A percentile compares a stretch with the other conserved stretches of the same genome.
These are phyloP conservation scores for Morpho deidamia DNA, from an alignment of 2,888 invertebrate species.

Conservation along the genomic window DNA sequence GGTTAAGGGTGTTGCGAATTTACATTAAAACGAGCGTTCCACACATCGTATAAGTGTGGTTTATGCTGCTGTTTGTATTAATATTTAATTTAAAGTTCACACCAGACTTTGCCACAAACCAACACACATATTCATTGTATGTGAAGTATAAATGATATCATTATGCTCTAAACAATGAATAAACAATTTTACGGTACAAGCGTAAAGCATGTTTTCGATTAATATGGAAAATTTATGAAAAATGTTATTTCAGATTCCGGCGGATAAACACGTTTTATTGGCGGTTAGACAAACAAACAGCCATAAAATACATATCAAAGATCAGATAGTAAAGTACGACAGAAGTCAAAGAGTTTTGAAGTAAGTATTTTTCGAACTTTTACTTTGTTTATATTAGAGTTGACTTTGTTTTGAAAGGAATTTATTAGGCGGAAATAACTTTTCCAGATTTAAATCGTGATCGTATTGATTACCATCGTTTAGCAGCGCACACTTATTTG, in stretches of 20 bases:
- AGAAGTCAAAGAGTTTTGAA: conserved; percentile 85
- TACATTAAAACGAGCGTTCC: conserved; percentile 28
- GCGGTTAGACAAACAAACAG: conserved; percentile 87
- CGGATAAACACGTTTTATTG: conserved; percentile 85
- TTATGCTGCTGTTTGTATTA: conserved; percentile 50
- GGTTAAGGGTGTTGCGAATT: conserved; percentile 30
- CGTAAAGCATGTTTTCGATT: conserved; percentile 13
- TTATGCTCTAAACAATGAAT: conserved; percentile 9
- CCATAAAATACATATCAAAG: conserved; percentile 88
- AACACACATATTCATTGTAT: conserved; percentile 44
- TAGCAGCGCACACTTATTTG: no score
- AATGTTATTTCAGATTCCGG: conserved; percentile 71
- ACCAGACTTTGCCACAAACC: conserved; percentile 43
- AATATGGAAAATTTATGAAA: conserved; percentile 7
- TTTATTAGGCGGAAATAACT: no score
- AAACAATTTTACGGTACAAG: conserved; percentile 11
- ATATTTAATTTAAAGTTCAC: conserved; percentile 67
- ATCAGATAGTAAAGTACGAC: conserved; percentile 86
- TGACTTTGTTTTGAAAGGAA: no score
- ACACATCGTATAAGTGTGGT: conserved; percentile 34
- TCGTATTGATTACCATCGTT: no score
- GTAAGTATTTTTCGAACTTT: conserved; percentile 59
- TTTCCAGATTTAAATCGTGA: no score
- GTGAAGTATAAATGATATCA: conserved; percentile 41
- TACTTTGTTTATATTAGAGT: no score